Evolutionary conservation across 2,888 invertebrate species (phyloP), one percentile per base, ranked within the genome.

Genomic region (Cerastoderma edule): DNA sequence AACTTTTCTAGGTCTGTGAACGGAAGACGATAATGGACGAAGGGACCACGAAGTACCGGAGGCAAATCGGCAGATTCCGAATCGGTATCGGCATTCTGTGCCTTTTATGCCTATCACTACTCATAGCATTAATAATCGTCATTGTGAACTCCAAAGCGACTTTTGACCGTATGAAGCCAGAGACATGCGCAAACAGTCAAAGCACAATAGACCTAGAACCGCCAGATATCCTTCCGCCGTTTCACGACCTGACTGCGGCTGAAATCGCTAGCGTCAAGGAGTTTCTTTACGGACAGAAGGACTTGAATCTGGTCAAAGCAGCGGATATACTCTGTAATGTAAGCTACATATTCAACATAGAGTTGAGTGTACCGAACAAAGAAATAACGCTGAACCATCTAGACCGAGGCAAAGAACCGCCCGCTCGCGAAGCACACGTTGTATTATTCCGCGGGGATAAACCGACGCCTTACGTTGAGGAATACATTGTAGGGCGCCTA

Each of bases 371-470:
- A 13, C 80, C 80, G n/a, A 71, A 74, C 35, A 80, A 77, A 50
- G 56, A 46, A 16, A 19, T 33, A n/a, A 72, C 77, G 16, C 30
- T 77, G 6, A 64, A 68, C 8, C 75, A 65, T 54, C 70, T 80
- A 1, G 80, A 80, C 54, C 68, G 63, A 24, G 63, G 67, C 2
- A 63, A 54, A 35, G 24, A 67, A 22, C 66, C 50, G 46, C 90
- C 90, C 1, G 48, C n/a, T 0, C 74, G 90, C 24, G 75, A 85
- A 19, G 90, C 89, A 6, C 74, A 67, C 2, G 88, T 88, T 32
- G 67, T 87, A 0, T 75, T 90, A 50, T 86, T 86, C 68, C 77
- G 89, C 19, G 89, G 89, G 10, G 88, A 89, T 67, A 63, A 56
- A 50, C n/a, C 57, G 6, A 79, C 75, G 6, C 85, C 87, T 0